These are phyloP conservation scores for Teleopsis dalmanni DNA, from an alignment of 1,140 invertebrate genomes.

Conservation along the genomic window DNA sequence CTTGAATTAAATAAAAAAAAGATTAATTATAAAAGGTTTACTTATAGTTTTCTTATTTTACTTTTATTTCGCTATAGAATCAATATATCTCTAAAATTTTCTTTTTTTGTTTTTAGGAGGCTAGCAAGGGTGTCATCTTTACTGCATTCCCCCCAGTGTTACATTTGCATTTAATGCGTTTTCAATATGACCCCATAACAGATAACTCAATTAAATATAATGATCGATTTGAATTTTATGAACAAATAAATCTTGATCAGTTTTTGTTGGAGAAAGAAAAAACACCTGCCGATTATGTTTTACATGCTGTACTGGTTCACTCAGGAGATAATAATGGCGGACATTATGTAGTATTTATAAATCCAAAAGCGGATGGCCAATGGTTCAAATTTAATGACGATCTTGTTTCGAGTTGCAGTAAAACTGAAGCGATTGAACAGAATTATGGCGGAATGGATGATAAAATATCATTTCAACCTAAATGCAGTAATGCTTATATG, in stretches of 20 bases:
- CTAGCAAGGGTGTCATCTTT: slow-evolving; percentile 98
- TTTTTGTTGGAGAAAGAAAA: slow-evolving; percentile 78
- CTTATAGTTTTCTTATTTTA: too few species aligned
- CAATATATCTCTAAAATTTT: background rate
- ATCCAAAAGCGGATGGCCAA: slow-evolving; percentile 88
- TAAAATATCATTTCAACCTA: slow-evolving; percentile 82
- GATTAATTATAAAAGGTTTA: too few species aligned
- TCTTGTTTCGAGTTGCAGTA: slow-evolving; percentile 92
- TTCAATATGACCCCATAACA: slow-evolving; percentile 96
- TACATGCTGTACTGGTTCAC: slow-evolving; percentile 98
- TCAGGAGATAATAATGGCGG: slow-evolving; percentile 99
- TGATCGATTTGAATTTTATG: slow-evolving; percentile 95
- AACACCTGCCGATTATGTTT: slow-evolving; percentile 79
- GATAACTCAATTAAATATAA: slow-evolving; percentile 99
- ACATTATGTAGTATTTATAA: slow-evolving; percentile 99
- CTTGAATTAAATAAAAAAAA: too few species aligned
- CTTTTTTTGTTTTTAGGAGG: slow-evolving; percentile 55
- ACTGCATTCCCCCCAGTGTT: slow-evolving; percentile 94
- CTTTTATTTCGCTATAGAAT: too few species aligned
- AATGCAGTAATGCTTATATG: slow-evolving; percentile 99
- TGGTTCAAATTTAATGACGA: slow-evolving; percentile 99
- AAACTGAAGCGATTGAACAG: slow-evolving; percentile 93
- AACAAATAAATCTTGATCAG: slow-evolving; percentile 75
- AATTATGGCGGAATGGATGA: slow-evolving; percentile 98
- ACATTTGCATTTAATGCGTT: slow-evolving; percentile 96